Evolutionary conservation across 2,888 invertebrate genomes (phyloP), one percentile per base, ranked within the genome.

Genomic region (Molorchus minor): DNA sequence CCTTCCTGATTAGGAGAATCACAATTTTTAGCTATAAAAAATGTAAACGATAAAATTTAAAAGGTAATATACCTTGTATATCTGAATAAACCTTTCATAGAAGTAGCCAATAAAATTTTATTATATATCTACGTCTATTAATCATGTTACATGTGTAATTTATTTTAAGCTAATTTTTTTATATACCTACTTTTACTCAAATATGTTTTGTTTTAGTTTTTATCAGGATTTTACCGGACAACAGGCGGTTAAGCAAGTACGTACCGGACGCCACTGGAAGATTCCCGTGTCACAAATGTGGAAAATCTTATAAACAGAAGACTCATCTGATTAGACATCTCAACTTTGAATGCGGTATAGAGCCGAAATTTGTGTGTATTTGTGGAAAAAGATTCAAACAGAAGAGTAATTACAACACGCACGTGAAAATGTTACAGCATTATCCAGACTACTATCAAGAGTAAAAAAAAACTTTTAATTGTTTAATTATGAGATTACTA

Each of bases 361-460:
- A 72, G 53, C 73, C 73, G 16, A 67, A 64, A 47, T 75, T 73
- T 44, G 86, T 84, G 80, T 92, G 91, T 72, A 84, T 87, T 79
- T 91, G 91, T 82, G 69, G 71, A 16, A 68, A 67, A 52, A 63
- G 61, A 46, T 73, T 71, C 53, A 71, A 62, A 30, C 62, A 72
- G 35, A 70, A 62, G 52, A 70, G 69, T 47, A 71, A 70, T 38
- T 71, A 64, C 30, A 70, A 70, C 25, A 70, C 70, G 5, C 73
- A 73, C 52, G 46, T 69, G 16, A 63, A 43, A 21, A 59, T 53
- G 52, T 19, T 52, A 1, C 29, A 41, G 7, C 52, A 52, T 19
- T 40, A 15, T n/a, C n/a, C 16, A 41, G 13, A 25, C 3, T 25
- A 8, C 25, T 8, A 25, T 8, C 4, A 25, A 25, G 8, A 8